Conservation (phyloP, 2,113 vertebrate species). For the Hucho hucho region DNA sequence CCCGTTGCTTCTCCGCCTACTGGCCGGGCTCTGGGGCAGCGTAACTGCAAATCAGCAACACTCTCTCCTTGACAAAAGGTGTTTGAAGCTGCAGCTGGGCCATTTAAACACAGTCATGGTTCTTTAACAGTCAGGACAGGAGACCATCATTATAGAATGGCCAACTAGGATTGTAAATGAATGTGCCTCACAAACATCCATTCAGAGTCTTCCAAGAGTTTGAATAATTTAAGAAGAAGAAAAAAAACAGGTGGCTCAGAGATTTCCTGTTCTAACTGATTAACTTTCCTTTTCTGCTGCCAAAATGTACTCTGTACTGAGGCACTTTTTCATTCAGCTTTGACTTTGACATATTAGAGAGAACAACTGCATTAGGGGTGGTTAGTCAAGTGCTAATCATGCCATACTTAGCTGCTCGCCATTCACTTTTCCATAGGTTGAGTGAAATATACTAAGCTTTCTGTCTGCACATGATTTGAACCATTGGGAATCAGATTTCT, state of each 20-base stretch:
- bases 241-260: slow-evolving; percentile 27
- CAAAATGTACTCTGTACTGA: neutral
- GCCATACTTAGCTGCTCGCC: neutral
- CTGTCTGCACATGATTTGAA: neutral
- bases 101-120: slow-evolving; percentile 22
- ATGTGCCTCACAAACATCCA: slow-evolving; percentile 12
- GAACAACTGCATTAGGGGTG: neutral
- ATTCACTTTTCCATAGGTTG: neutral
- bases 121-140: slow-evolving; percentile 23
- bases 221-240: neutral
- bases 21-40: neutral
- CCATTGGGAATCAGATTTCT: neutral
- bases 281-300: neutral
- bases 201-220: neutral
- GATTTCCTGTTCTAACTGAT: slow-evolving; percentile 1
- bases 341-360: neutral
- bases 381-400: neutral
- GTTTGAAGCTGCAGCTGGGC: slow-evolving; percentile 38
- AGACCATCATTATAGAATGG: slow-evolving; percentile 20
- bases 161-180: neutral
- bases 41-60: slow-evolving; percentile 18
- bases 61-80: slow-evolving; percentile 1
- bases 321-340: neutral
- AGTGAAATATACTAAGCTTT: slow-evolving; percentile 1
- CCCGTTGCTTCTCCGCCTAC: neutral